A percentile compares a stretch with the other conserved stretches of the same genome.
phyloP scores from a whole-genome alignment of 2,113 vertebrate species.

The Cephalopterus ornatus region DNA sequence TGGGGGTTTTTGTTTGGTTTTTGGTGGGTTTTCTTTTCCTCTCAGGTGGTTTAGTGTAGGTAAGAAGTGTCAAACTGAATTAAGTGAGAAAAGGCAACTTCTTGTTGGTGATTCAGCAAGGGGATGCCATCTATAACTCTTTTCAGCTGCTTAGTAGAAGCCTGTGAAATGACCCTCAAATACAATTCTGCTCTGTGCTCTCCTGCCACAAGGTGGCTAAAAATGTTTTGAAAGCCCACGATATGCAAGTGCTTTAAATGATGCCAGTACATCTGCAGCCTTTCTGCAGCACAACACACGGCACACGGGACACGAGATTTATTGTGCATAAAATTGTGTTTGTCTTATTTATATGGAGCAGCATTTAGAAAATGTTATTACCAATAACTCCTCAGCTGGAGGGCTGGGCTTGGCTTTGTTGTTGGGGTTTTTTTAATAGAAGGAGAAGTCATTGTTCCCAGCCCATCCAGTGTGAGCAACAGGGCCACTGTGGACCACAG shows the following conservation, averaged over 20 bases:
- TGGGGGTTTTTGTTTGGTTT: neutral
- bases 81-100: constrained; percentile 1
- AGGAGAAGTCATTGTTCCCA: neutral
- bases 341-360: neutral
- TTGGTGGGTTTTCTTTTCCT: neutral
- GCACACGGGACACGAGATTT: neutral
- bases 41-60: neutral
- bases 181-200: constrained; percentile 50
- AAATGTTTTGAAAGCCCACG: neutral
- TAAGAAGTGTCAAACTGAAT: neutral
- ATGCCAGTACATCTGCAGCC: neutral
- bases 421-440: neutral
- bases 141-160: neutral
- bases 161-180: neutral
- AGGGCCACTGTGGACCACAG: accelerated
- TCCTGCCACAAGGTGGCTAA: constrained; percentile 71
- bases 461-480: accelerated
- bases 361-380: neutral
- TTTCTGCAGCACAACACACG: neutral
- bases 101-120: neutral
- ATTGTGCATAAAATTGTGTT: neutral
- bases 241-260: neutral
- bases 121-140: neutral
- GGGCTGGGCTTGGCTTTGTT: neutral
- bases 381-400: neutral